These are phyloP conservation scores for Sciurus vulgaris DNA, from an alignment of 2,797 vertebrate species.

Conservation along the genomic window DNA sequence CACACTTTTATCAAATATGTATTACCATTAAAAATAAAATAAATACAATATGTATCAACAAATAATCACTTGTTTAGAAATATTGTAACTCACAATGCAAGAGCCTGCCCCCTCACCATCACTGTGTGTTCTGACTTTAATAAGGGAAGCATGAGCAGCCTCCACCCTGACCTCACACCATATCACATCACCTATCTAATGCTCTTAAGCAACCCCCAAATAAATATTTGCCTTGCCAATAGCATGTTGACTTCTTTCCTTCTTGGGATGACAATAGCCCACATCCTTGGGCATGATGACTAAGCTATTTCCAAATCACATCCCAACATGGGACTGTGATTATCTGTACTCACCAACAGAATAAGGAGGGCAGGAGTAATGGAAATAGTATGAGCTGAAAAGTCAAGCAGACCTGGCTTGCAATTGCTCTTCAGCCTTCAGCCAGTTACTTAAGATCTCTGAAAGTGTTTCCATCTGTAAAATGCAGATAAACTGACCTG, in stretches of 20 bases:
- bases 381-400: not conserved
- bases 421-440: not conserved
- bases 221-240: not conserved
- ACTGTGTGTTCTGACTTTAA: not conserved
- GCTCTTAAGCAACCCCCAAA: not conserved
- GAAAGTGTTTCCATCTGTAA: conserved; percentile 19
- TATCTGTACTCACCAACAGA: not conserved
- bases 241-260: not conserved
- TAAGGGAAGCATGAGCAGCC: not conserved
- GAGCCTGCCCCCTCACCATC: not conserved
- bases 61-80: not conserved
- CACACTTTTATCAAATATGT: not conserved
- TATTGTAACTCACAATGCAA: not conserved
- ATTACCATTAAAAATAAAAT: conserved; percentile 27
- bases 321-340: not conserved
- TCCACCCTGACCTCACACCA: not conserved
- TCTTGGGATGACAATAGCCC: not conserved
- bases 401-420: conserved; percentile 19
- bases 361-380: not conserved
- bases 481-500: not conserved
- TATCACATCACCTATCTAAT: too few relatives aligned
- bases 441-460: not conserved
- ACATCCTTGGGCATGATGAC: not conserved
- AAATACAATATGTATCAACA: not conserved
- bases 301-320: not conserved